Evolutionary conservation across 1,140 invertebrate species (phyloP).

Genomic region (fruit fly (Drosophila melanogaster)): Release_6_plus_ISO1_MT NT_033777.3:28319501-28320000

Average conservation of each 20-base stretch:
- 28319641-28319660: conserved; percentile 71
- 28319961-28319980: conserved; percentile 47
- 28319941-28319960: conserved; percentile 59
- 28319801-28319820: conserved; percentile 21
- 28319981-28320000: conserved; percentile 40
- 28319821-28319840: conserved; percentile 34
- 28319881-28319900: conserved; percentile 67
- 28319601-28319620: conserved; percentile 36
- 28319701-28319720: conserved; percentile 53
- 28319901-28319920: conserved; percentile 77
- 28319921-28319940: conserved; percentile 61
- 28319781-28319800: conserved; percentile 20
- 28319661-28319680: conserved; percentile 63
- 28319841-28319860: conserved; percentile 35
- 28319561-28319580: conserved; percentile 11
- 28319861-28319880: conserved; percentile 47
- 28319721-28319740: conserved; percentile 50
- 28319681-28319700: conserved; percentile 51
- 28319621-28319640: conserved; percentile 76
- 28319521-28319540: conserved; percentile 52
- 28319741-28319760: conserved; percentile 46
- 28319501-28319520: conserved; percentile 19
- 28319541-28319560: conserved; percentile 9
- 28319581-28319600: conserved; percentile 33
- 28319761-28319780: conserved; percentile 34